phyloP scores from a whole-genome alignment of 2,888 invertebrate species.

The Chrysolina americana region DNA sequence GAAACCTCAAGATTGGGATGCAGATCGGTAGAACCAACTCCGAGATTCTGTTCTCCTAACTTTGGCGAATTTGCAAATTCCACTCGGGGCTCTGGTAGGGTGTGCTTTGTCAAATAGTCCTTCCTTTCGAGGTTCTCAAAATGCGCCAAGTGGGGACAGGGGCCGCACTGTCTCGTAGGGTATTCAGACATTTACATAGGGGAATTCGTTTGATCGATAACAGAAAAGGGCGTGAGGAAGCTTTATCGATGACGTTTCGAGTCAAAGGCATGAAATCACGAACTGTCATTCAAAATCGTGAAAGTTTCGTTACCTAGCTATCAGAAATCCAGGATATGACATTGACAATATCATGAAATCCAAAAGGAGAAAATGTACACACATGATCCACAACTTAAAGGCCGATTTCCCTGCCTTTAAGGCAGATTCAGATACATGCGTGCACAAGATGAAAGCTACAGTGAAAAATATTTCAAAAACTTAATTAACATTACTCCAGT shows the following conservation, averaged over 20 bases:
- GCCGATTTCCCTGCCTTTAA: too few species aligned
- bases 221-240: neutral
- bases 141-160: conserved; percentile 59
- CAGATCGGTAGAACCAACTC: conserved; percentile 53
- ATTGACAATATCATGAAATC: too few species aligned
- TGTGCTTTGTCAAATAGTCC: conserved; percentile 28
- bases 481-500: too few species aligned
- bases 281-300: neutral
- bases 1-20: conserved; percentile 57
- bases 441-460: too few species aligned
- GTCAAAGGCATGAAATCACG: too few species aligned
- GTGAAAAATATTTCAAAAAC: too few species aligned
- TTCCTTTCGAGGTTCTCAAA: conserved; percentile 50
- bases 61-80: conserved; percentile 51
- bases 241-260: conserved; percentile 31
- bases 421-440: too few species aligned
- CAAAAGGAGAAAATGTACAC: too few species aligned
- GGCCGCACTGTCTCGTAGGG: conserved; percentile 60
- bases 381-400: too few species aligned
- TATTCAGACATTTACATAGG: conserved; percentile 61
- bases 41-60: conserved; percentile 56
- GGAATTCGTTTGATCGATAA: conserved; percentile 24
- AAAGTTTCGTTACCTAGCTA: neutral
- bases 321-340: too few species aligned
- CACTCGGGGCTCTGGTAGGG: conserved; percentile 35